Conservation (phyloP, 2,797 vertebrate genomes). For the Nothura maculosa region DNA sequence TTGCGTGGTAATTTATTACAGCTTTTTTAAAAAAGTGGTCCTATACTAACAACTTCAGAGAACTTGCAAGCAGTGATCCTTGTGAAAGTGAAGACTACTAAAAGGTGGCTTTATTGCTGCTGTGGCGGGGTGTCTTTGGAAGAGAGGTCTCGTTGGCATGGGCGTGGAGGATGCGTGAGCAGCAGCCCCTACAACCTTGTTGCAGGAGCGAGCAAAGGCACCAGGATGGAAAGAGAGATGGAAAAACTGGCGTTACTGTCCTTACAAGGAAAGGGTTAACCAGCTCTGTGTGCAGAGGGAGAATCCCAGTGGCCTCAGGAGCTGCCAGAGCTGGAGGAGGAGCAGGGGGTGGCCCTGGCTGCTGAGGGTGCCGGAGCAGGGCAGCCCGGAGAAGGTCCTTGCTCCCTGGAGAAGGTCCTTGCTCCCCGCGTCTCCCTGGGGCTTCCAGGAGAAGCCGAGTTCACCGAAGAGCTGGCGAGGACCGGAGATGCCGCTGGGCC, state of each 20-base stretch:
- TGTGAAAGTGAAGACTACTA: fast-evolving
- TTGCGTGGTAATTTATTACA: neutral
- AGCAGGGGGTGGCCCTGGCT: constrained; percentile 59
- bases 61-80: neutral
- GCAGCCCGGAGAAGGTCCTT: neutral
- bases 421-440: neutral
- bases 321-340: constrained; percentile 53
- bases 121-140: neutral
- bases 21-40: neutral
- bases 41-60: neutral
- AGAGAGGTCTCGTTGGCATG: neutral
- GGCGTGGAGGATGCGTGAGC: fast-evolving
- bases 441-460: neutral
- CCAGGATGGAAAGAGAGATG: neutral
- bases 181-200: neutral
- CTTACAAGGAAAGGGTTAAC: constrained; percentile 51
- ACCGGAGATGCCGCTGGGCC: neutral
- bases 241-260: neutral
- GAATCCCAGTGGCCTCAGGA: constrained; percentile 16
- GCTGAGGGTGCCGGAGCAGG: neutral
- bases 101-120: neutral
- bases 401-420: neutral
- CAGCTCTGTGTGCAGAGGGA: neutral
- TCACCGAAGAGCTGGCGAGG: neutral
- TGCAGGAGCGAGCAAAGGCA: neutral